Evolutionary conservation across 2,888 invertebrate species (phyloP).

Genomic region (Torymus auratus): DNA sequence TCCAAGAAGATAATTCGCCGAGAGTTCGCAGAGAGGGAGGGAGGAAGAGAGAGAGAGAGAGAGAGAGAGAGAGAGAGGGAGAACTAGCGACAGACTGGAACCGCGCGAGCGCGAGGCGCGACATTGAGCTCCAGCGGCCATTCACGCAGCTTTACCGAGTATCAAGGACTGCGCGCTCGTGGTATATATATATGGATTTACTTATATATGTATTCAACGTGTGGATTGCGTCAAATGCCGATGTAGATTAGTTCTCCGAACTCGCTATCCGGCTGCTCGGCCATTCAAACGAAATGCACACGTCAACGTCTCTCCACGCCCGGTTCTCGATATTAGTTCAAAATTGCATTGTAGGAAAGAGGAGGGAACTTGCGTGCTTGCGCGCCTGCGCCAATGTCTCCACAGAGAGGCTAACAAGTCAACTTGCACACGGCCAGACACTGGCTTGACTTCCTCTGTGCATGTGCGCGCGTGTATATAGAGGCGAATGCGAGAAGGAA

Average conservation of each 20-base stretch:
- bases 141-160: slow-evolving; percentile 44
- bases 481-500: slow-evolving; percentile 12
- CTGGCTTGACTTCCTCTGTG: too few relatives aligned
- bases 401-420: slow-evolving; percentile 48
- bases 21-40: not conserved
- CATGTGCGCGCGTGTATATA: not conserved
- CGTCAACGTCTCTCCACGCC: slow-evolving; percentile 28
- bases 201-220: too few relatives aligned
- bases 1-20: slow-evolving; percentile 43
- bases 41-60: not conserved
- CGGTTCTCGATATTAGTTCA: slow-evolving; percentile 45
- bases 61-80: not conserved
- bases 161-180: not conserved
- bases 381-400: slow-evolving; percentile 13
- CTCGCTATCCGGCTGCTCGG: slow-evolving; percentile 13
- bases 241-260: slow-evolving; percentile 63
- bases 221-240: slow-evolving; percentile 57
- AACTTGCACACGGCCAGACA: slow-evolving; percentile 18
- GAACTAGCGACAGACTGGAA: too few relatives aligned
- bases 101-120: not conserved
- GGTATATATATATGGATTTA: too few relatives aligned
- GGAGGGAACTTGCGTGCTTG: not conserved
- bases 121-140: slow-evolving; percentile 25
- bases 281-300: slow-evolving; percentile 47
- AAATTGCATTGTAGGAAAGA: slow-evolving; percentile 45